A percentile compares a stretch with the other conserved stretches of the same genome.
phyloP scores from a whole-genome alignment of 2,888 invertebrate genomes.

The Orchesellides sinensis region DNA sequence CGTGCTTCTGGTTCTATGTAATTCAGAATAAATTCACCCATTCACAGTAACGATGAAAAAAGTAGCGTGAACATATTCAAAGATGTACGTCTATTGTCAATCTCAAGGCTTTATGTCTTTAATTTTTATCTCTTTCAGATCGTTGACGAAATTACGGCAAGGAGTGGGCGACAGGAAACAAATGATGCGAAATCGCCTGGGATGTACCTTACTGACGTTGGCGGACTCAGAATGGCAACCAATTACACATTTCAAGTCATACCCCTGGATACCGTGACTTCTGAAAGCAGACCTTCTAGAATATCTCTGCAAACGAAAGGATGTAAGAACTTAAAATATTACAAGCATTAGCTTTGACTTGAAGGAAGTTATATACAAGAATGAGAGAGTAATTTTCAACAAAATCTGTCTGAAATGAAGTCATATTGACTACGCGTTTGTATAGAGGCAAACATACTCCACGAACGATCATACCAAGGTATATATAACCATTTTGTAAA shows the following conservation, averaged over 20 bases:
- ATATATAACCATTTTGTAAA: too few relatives aligned
- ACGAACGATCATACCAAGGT: too few relatives aligned
- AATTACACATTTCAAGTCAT: constrained; percentile 88
- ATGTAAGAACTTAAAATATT: constrained; percentile 81
- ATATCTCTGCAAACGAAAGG: constrained; percentile 89
- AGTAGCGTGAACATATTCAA: too few relatives aligned
- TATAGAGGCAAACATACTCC: too few relatives aligned
- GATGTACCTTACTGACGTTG: constrained; percentile 71
- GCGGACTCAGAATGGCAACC: constrained; percentile 88
- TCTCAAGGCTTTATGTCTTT: background rate
- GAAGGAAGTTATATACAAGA: too few relatives aligned
- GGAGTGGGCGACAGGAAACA: constrained; percentile 68
- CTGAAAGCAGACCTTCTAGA: constrained; percentile 64
- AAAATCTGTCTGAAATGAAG: too few relatives aligned
- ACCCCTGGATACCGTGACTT: constrained; percentile 75
- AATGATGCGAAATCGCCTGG: constrained; percentile 62
- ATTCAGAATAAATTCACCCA: too few relatives aligned
- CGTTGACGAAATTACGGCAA: constrained; percentile 68
- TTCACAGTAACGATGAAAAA: too few relatives aligned
- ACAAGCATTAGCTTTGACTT: too few relatives aligned
- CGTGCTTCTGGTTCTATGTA: too few relatives aligned
- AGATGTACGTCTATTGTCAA: background rate
- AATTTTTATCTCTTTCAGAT: constrained; percentile 66
- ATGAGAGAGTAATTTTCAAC: too few relatives aligned
- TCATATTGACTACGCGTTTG: too few relatives aligned